These are phyloP conservation scores for Lepus townsendii DNA, from an alignment of 2,797 vertebrate species.

Conservation along the genomic window DNA sequence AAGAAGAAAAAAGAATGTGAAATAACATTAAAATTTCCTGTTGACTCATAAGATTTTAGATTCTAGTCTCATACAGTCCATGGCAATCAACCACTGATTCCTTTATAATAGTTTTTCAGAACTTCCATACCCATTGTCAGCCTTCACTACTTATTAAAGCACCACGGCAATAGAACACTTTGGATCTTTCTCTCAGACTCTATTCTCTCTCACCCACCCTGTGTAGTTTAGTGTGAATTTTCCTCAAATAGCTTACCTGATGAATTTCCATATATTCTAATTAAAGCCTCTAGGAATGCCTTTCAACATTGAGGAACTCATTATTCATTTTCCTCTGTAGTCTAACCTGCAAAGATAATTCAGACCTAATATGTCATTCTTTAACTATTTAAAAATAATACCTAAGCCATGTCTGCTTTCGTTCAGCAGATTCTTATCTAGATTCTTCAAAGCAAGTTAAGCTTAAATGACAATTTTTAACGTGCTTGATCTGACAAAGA, in stretches of 20 bases:
- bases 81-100: background rate
- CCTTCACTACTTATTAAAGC: background rate
- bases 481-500: background rate
- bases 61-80: background rate
- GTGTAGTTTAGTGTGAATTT: background rate
- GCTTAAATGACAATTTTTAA: background rate
- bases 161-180: background rate
- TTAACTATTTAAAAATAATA: conserved; percentile 31
- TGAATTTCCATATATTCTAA: background rate
- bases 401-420: background rate
- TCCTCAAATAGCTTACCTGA: background rate
- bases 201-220: background rate
- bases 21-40: background rate
- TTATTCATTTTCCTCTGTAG: background rate
- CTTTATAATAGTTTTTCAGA: conserved; percentile 27
- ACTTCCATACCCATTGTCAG: background rate
- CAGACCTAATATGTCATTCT: background rate
- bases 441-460: conserved; percentile 6
- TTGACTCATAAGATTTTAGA: background rate
- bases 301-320: background rate
- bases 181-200: conserved; percentile 38
- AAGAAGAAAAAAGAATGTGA: background rate
- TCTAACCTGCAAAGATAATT: background rate
- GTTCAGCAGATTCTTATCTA: conserved; percentile 44
- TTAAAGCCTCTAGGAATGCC: background rate